Base-by-base conservation (phyloP, 1,140 invertebrate species). In the Cepaea nemoralis region DNA sequence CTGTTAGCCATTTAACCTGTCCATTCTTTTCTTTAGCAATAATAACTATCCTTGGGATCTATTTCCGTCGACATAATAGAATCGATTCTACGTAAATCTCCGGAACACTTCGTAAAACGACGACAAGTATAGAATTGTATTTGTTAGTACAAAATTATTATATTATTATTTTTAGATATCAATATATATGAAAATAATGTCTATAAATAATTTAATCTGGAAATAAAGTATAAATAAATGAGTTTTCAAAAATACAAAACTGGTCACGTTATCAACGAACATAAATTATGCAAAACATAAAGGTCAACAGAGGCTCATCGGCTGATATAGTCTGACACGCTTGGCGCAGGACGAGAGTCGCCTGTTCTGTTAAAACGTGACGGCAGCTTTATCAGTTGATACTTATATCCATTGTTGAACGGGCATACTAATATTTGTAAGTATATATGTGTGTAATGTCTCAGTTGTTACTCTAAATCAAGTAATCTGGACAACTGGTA, bases 261-360 rank as follows among this genome's bases (percentile, higher is more conserved):
- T 5, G 12, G 31, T 35, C 40, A 24, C 24, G 70, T 24, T 73
- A n/a, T 40, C 39, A 75, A 22, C 31, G 31, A 8, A 8, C 48
- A 63, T 39, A 33, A 22, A 37, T 35, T 45, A 35, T 40, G 48
- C 75, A 63, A 63, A 39, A 63, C 24, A 31, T 24, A 63, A 39
- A 50, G 42, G 50, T 39, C 37, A 39, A 35, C 55, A 35, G 50
- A 24, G 55, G 40, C 48, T 66, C 74, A 50, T 48, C 69, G 69
- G 42, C 74, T 37, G 33, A 35, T 24, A 27, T 35, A 55, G 50
- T 55, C 50, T 55, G 50, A 55, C 50, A 55, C 50, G 50, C 8
- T 55, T 22, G 8, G n/a, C 50, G 22, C 8, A 22, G n/a, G n/a
- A n/a, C n/a, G n/a, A 55, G 50, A 14, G 50, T 14, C 19, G 19